Evolutionary conservation across 2,113 vertebrate genomes (phyloP).

Genomic region (Heteronetta atricapilla): DNA sequence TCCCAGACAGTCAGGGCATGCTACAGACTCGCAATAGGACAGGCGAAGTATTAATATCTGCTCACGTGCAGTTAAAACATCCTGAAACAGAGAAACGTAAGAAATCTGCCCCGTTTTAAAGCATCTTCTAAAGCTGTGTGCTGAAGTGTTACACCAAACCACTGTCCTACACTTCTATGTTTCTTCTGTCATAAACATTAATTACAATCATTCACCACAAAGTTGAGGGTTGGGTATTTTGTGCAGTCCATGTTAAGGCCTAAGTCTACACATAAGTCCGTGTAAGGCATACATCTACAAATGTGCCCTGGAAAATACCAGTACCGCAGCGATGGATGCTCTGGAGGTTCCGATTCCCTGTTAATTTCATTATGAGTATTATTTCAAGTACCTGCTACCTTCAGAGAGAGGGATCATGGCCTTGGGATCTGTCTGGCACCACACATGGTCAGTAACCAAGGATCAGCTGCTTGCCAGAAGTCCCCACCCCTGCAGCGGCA

Average conservation of each 20-base stretch:
- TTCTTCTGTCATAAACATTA: neutral
- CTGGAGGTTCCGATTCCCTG: neutral
- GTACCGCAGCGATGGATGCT: neutral
- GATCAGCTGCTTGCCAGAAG: neutral
- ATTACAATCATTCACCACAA: neutral
- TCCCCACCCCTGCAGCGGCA: neutral
- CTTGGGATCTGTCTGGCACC: fast-evolving
- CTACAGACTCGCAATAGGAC: neutral
- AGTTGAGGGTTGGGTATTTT: neutral
- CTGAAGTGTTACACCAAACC: neutral
- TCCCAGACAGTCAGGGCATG: neutral
- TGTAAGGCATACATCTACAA: neutral
- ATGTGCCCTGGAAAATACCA: neutral
- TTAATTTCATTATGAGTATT: neutral
- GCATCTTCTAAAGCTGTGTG: neutral
- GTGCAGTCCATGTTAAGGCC: too few species aligned
- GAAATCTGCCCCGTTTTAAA: neutral
- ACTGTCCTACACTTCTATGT: fast-evolving
- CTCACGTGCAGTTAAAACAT: neutral
- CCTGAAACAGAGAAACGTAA: neutral
- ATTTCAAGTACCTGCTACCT: neutral
- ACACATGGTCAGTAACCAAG: fast-evolving
- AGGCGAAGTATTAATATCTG: neutral
- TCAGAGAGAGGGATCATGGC: neutral
- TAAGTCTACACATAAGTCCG: too few species aligned